Evolutionary conservation across 1,140 invertebrate genomes (phyloP), one percentile per base, ranked within the genome.

Genomic region (Hylaeus volcanicus): DNA sequence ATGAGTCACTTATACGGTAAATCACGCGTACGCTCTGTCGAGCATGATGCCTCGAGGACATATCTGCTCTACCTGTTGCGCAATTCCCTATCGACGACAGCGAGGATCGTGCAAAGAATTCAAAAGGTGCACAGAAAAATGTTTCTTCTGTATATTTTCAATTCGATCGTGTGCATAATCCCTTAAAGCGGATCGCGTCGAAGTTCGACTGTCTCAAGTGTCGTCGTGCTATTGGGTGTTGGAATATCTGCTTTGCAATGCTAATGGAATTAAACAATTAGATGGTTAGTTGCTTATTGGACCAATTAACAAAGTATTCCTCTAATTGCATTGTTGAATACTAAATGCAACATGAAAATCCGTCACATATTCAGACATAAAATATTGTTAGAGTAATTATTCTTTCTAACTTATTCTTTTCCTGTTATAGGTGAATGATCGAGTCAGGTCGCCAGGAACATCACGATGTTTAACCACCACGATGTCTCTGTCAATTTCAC

Each of bases 401-500:
- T n/a, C 2, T 39, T 1, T 1, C 6, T 43, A n/a, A n/a, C 39
- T 71, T 1, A 58, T 1, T 9, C 3, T 66, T 66, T 76, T 66
- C 0, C 73, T 85, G 73, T 90, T 91, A 11, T 82, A 93, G 93
- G 88, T 93, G 88, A 91, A 93, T 86, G 92, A 93, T 83, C 89
- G 91, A 89, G 92, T 92, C 69, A 92, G 91, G 89, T 93, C 92
- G 79, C 90, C 92, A 81, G 90, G 90, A 87, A 90, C 90, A 79
- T 90, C 89, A 88, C 89, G 92, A 90, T 92, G 92, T 75, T 85
- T 88, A 74, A 85, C 85, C 56, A 89, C 90, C 71, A 77, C 89
- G 56, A 86, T 86, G 83, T 88, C 81, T 53, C 88, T 93, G 69
- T 90, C 90, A 73, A 88, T 90, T 74, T 91, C 91, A 45, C 92